Percentiles rank a stretch among this genome's conserved stretches.
These are phyloP conservation scores for Myotis daubentonii DNA, from an alignment of 2,797 vertebrate genomes.

Conservation along the genomic window DNA sequence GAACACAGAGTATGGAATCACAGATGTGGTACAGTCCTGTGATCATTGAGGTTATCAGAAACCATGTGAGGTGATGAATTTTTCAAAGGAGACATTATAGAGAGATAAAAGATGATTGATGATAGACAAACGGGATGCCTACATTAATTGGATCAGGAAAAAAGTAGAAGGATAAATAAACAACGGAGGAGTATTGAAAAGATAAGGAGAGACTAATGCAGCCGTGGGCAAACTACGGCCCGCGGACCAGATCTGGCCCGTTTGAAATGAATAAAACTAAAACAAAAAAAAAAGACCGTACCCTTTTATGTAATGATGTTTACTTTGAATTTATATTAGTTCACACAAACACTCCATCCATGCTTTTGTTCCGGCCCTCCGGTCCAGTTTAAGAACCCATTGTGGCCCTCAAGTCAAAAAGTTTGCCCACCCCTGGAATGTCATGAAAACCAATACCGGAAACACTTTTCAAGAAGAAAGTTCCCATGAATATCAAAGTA, in stretches of 20 bases:
- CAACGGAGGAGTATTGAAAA: neutral
- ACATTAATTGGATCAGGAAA: neutral
- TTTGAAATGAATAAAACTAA: too few species aligned
- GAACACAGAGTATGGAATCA: neutral
- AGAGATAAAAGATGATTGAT: neutral
- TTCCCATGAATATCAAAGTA: neutral
- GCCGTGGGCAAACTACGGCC: too few species aligned
- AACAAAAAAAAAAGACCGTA: too few species aligned
- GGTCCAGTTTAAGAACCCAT: too few species aligned
- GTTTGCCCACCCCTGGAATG: too few species aligned
- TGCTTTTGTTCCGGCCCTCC: too few species aligned
- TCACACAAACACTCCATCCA: too few species aligned
- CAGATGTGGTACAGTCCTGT: neutral
- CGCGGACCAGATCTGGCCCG: too few species aligned
- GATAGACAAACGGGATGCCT: accelerated
- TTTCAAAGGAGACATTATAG: neutral
- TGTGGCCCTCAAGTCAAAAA: too few species aligned
- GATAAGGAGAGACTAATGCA: too few species aligned
- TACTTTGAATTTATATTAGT: too few species aligned
- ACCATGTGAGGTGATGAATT: neutral
- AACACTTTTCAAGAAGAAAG: neutral
- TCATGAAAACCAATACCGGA: neutral
- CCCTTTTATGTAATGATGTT: too few species aligned
- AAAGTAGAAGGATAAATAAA: neutral
- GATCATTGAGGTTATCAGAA: neutral